Conservation (phyloP, 2,888 invertebrate genomes). For the Euzophera pinguis region DNA sequence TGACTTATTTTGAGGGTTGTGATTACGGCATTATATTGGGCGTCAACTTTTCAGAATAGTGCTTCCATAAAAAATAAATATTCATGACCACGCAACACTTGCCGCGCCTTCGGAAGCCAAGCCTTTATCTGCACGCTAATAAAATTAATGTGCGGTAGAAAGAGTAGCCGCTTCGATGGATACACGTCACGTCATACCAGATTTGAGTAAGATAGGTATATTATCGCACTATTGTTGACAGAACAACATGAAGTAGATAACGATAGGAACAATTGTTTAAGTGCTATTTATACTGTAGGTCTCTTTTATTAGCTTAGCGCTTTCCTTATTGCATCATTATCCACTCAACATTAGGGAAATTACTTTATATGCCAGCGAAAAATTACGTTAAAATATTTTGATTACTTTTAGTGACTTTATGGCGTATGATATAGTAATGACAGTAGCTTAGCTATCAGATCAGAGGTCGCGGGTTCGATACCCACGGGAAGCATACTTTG, state of each 20-base stretch:
- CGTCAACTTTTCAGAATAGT: slow-evolving; percentile 39
- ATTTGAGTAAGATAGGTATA: background rate
- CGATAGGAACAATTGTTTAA: no score
- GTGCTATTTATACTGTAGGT: no score
- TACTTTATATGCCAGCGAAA: no score
- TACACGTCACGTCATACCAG: background rate
- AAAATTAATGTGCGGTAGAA: slow-evolving; percentile 30
- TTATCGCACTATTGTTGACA: background rate
- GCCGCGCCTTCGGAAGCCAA: slow-evolving; percentile 51
- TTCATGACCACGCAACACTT: slow-evolving; percentile 62
- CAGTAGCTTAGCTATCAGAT: no score
- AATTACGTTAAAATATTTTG: no score
- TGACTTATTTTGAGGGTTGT: slow-evolving; percentile 34
- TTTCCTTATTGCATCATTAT: no score
- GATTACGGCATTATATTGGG: slow-evolving; percentile 34
- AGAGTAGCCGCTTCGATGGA: background rate
- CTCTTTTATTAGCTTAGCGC: no score
- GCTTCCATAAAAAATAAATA: slow-evolving; percentile 56
- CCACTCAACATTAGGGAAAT: no score
- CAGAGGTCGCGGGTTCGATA: no score
- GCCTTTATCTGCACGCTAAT: slow-evolving; percentile 56
- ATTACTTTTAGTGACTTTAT: no score
- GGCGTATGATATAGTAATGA: no score
- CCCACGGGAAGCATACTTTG: no score
- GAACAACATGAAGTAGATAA: background rate